These are phyloP conservation scores for Eutolmus rufibarbis DNA, from an alignment of 2,888 invertebrate species.

Conservation along the genomic window DNA sequence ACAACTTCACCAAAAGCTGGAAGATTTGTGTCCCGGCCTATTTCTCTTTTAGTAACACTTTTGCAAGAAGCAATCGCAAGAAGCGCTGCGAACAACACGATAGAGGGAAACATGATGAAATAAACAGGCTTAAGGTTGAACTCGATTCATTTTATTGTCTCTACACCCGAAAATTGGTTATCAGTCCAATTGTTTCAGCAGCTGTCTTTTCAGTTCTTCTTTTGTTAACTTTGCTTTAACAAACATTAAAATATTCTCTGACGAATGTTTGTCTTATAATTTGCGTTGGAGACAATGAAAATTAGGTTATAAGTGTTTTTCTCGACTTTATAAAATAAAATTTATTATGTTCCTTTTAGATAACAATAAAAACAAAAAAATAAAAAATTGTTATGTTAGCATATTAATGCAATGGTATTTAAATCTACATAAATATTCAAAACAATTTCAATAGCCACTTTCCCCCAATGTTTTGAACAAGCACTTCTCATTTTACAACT, in stretches of 20 bases:
- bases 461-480: not conserved
- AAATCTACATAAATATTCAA: not conserved
- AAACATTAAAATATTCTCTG: no score
- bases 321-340: no score
- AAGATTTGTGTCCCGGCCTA: not conserved
- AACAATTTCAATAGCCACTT: not conserved
- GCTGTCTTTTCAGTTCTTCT: no score
- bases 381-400: not conserved
- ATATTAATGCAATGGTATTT: not conserved
- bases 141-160: not conserved
- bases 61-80: not conserved
- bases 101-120: not conserved
- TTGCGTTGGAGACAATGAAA: no score
- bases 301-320: no score
- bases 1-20: not conserved
- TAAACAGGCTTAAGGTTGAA: not conserved
- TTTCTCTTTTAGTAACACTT: not conserved
- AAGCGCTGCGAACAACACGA: not conserved
- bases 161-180: no score
- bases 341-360: not conserved
- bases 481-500: not conserved
- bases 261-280: no score
- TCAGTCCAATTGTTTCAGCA: no score
- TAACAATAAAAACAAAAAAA: not conserved
- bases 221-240: no score